Evolutionary conservation across 2,888 invertebrate genomes (phyloP).

Genomic region (Cybosia mesomella): DNA sequence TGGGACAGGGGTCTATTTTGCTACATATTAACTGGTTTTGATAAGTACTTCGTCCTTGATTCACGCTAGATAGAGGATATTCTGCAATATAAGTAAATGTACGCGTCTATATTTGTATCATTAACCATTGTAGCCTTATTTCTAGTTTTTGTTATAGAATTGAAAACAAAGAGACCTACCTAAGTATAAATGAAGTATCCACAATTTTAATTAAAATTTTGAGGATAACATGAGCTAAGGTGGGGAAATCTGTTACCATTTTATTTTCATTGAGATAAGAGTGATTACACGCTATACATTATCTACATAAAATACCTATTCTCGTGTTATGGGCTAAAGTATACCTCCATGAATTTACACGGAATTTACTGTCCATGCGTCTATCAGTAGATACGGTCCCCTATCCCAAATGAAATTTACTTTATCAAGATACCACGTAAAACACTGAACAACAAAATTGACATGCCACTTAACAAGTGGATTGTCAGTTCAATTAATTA

Average conservation of each 20-base stretch:
- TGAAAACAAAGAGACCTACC: too few relatives aligned
- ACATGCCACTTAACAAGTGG: constrained; percentile 26
- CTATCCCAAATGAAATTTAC: constrained; percentile 8
- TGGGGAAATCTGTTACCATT: too few relatives aligned
- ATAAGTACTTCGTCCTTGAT: constrained; percentile 40
- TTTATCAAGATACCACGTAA: constrained; percentile 16
- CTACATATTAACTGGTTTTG: constrained; percentile 38
- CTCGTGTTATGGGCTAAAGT: background rate
- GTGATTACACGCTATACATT: background rate
- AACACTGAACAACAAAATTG: constrained; percentile 7
- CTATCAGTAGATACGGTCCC: constrained; percentile 8
- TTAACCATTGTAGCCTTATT: background rate
- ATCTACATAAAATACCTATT: background rate
- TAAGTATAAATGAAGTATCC: too few relatives aligned
- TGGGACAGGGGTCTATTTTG: constrained; percentile 44
- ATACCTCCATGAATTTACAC: background rate
- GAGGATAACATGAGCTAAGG: too few relatives aligned
- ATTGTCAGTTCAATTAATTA: constrained; percentile 39
- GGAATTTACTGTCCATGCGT: constrained; percentile 4
- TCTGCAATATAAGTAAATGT: background rate
- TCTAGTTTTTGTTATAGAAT: background rate
- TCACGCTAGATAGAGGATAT: constrained; percentile 11
- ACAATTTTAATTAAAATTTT: too few relatives aligned
- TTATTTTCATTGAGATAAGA: background rate
- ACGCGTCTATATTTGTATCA: background rate